A percentile compares a stretch with the other conserved stretches of the same genome.
phyloP scores from a whole-genome alignment of 2,888 invertebrate species.

The Coenonympha arcania region DNA sequence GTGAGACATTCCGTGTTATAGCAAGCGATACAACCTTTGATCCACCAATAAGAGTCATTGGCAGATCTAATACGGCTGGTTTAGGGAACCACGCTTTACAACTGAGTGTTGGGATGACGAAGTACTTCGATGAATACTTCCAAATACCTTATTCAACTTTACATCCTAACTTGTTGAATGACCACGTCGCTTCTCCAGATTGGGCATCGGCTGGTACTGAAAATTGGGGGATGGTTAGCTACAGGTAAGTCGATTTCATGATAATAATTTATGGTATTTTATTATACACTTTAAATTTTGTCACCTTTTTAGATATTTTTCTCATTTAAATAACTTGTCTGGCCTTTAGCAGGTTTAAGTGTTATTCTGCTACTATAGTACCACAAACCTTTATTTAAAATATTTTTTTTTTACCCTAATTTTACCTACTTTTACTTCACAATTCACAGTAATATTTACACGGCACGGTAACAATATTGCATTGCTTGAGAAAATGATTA shows the following conservation, averaged over 20 bases:
- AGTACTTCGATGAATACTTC: slow-evolving; percentile 56
- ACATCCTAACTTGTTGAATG: slow-evolving; percentile 54
- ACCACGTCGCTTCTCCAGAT: slow-evolving; percentile 64
- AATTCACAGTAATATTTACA: too few relatives aligned
- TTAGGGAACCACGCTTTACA: slow-evolving; percentile 50
- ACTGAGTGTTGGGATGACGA: slow-evolving; percentile 53
- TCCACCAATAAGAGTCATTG: slow-evolving; percentile 61
- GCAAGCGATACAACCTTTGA: slow-evolving; percentile 47
- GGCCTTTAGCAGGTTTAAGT: too few relatives aligned
- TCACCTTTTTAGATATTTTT: background rate
- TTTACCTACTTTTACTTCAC: too few relatives aligned
- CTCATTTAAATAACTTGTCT: background rate
- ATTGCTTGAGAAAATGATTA: too few relatives aligned
- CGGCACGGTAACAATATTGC: too few relatives aligned
- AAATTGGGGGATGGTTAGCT: slow-evolving; percentile 70
- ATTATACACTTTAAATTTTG: background rate
- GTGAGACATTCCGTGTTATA: slow-evolving; percentile 58
- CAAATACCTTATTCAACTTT: slow-evolving; percentile 50
- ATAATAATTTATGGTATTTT: too few relatives aligned
- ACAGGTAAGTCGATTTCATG: slow-evolving; percentile 46
- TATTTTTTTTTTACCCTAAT: too few relatives aligned
- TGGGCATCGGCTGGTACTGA: slow-evolving; percentile 70
- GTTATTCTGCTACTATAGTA: too few relatives aligned
- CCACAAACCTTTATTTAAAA: too few relatives aligned
- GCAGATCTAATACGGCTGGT: slow-evolving; percentile 56